Conservation (phyloP, 2,113 vertebrate species). For the Thalassoma bifasciatum region DNA sequence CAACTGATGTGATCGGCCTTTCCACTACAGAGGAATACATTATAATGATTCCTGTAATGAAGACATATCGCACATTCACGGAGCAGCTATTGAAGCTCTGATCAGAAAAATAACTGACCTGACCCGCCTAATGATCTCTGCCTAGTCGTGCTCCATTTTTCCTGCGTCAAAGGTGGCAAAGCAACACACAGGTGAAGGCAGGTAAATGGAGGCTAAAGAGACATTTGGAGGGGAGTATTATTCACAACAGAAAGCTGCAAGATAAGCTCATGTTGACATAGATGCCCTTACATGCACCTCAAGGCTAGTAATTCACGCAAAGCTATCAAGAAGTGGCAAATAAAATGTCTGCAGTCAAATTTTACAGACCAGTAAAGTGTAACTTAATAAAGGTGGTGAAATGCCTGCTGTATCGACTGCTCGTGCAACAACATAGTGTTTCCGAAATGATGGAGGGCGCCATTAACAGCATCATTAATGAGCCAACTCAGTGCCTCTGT, state of each 20-base stretch:
- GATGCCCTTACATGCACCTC: constrained; percentile 43
- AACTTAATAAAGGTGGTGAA: constrained; percentile 74
- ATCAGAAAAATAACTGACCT: constrained; percentile 63
- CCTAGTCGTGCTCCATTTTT: constrained; percentile 48
- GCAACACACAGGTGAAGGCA: constrained; percentile 44
- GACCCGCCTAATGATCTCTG: constrained; percentile 72
- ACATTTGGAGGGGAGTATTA: constrained; percentile 48
- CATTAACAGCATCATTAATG: constrained; percentile 78
- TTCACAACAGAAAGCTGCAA: constrained; percentile 59
- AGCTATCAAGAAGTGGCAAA: constrained; percentile 71
- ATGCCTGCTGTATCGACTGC: constrained; percentile 59
- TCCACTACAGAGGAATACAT: constrained; percentile 54
- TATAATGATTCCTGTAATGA: constrained; percentile 69
- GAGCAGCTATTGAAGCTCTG: constrained; percentile 31
- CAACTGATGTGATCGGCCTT: constrained; percentile 32
- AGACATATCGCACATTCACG: constrained; percentile 65
- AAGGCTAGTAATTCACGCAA: constrained; percentile 63
- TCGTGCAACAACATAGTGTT: constrained; percentile 67
- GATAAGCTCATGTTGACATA: constrained; percentile 44
- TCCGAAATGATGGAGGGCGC: constrained; percentile 73
- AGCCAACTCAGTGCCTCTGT: constrained; percentile 64
- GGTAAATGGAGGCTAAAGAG: constrained; percentile 19
- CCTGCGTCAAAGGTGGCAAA: constrained; percentile 23
- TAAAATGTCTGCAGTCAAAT: constrained; percentile 79
- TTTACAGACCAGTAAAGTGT: constrained; percentile 81